Percentiles rank a stretch among this genome's conserved stretches.
These are phyloP conservation scores for Graptemys geographica DNA, from an alignment of 2,797 vertebrate species.

Conservation along the genomic window DNA sequence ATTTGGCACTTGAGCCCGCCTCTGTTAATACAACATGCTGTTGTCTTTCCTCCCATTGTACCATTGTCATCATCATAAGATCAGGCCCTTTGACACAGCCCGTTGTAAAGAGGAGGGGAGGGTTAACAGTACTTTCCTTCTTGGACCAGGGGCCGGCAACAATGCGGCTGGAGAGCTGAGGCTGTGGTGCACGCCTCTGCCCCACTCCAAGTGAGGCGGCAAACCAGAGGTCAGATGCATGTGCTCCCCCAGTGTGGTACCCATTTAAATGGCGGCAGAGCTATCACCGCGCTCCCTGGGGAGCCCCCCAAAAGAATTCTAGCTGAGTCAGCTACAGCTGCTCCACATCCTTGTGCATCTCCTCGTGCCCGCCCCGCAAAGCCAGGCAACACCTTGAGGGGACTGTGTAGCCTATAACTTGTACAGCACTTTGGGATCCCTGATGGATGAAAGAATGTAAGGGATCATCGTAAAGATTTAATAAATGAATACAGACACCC, in stretches of 20 bases:
- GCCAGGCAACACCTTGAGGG: background rate
- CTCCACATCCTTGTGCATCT: background rate
- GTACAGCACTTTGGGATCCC: background rate
- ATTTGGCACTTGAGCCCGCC: background rate
- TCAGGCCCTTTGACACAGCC: background rate
- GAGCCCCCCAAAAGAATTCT: background rate
- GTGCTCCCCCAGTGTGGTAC: too few relatives aligned
- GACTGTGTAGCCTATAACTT: background rate
- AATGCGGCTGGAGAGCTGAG: background rate
- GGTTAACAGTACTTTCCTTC: background rate
- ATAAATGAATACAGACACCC: background rate
- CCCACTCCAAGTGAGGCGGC: background rate
- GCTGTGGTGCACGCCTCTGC: background rate
- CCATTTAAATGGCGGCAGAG: background rate
- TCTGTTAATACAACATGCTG: background rate
- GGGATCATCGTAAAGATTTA: background rate
- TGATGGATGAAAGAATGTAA: background rate
- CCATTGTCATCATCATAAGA: background rate
- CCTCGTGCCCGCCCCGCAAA: background rate
- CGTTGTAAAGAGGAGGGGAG: background rate
- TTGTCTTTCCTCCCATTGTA: background rate
- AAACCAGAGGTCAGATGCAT: background rate
- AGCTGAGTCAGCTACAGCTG: background rate
- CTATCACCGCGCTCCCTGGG: background rate
- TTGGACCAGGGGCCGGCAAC: fast-evolving